Base-by-base conservation (phyloP, 2,113 vertebrate genomes). In the Percopsis transmontana region DNA sequence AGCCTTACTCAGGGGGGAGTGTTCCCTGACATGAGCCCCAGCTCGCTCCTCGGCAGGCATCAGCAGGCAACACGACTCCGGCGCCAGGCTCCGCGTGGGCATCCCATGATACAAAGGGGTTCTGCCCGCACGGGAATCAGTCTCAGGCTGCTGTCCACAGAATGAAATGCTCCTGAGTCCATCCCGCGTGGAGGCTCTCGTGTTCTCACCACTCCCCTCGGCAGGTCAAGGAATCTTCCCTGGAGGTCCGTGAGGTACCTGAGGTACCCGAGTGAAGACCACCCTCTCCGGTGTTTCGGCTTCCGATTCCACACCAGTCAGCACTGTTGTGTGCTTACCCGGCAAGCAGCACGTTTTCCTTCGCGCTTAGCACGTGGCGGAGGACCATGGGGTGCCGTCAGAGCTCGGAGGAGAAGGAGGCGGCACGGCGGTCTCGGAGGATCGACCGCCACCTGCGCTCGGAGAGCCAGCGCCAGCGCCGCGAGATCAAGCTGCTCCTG, bases 341-440 rank as follows among this genome's bases (percentile, higher is more conserved):
- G 74, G 58, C 79, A 70, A 75, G 70, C 80, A 87, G 82, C 81
- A 90, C 87, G 87, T 82, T 80, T 85, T 88, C 86, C 82, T 85
- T 80, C 73, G 78, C 68, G 81, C 63, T 87, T 40, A 82, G 84
- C 81, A 85, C 87, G 83, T 89, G 85, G 77, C 82, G 86, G 80
- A 88, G 83, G 86, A 93, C 85, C 95, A 99, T 99, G 97, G 97
- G 97, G 94, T 99, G 97, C 92, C 94, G 97, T 88, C 97, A 99
- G 94, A 99, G 97, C 92, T 97, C 97, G 51, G 97, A 99, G 92
- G 97, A 99, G 88, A 99, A 99, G 92, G 97, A 99, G 90, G 97
- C 97, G 33, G 97, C 96, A 16, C 90, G 96, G 89, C 96, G 96
- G 90, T 99, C 97, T 1, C 92, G 97, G n/a, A 93, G 96, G 62